Conservation (phyloP, 1,140 invertebrate species). For the Drosophila saltans region DNA sequence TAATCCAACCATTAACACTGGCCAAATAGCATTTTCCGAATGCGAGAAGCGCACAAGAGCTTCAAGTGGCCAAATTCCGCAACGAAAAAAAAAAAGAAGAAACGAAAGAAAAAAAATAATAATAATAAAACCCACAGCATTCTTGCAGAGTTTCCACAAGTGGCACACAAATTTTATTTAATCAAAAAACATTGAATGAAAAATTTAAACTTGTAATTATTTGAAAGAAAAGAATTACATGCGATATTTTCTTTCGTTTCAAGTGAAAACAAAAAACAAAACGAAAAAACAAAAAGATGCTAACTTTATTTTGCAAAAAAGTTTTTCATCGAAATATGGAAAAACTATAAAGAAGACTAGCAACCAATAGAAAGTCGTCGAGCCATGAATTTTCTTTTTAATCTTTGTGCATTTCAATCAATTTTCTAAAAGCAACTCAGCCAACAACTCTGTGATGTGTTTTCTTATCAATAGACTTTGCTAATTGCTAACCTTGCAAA, state of each 20-base stretch:
- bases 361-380: no score
- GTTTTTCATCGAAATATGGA: no score
- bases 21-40: constrained; percentile 6
- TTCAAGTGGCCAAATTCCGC: constrained; percentile 6
- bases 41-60: neutral
- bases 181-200: no score
- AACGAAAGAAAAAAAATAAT: no score
- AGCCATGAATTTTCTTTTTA: no score
- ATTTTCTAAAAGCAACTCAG: constrained; percentile 12
- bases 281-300: no score
- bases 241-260: no score
- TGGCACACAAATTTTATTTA: neutral
- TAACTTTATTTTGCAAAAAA: no score
- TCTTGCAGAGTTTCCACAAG: neutral
- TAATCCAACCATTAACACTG: constrained; percentile 21
- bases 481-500: constrained; percentile 8
- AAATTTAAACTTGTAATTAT: no score
- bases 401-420: constrained; percentile 17
- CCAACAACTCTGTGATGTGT: constrained; percentile 6
- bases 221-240: no score
- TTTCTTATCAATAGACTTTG: constrained; percentile 16
- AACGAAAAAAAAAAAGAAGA: neutral
- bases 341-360: no score
- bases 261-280: no score
- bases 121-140: neutral